Evolutionary conservation across 2,797 vertebrate species (phyloP).

Genomic region (Dipus sagitta): DNA sequence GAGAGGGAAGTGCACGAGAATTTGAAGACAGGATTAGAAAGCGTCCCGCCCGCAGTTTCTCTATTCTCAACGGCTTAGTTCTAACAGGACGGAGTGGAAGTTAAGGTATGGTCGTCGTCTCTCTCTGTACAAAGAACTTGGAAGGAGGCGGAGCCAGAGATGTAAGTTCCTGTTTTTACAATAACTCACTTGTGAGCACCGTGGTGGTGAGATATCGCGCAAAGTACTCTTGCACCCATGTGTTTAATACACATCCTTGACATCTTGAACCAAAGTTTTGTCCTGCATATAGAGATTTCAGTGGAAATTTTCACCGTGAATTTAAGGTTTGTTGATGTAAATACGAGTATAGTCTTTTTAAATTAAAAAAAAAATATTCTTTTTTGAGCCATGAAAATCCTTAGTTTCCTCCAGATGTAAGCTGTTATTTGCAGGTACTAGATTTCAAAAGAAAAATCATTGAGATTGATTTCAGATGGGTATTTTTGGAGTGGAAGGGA

Average conservation of each 20-base stretch:
- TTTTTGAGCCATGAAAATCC: constrained; percentile 37
- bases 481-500: constrained; percentile 19
- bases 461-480: constrained; percentile 12
- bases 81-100: constrained; percentile 55
- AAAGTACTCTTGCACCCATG: not conserved
- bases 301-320: constrained; percentile 33
- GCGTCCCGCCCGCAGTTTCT: not conserved
- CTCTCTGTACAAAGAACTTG: constrained; percentile 31
- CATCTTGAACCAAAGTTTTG: constrained; percentile 50
- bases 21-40: constrained; percentile 49
- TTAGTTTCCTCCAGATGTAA: constrained; percentile 42
- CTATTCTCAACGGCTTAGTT: constrained; percentile 13
- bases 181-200: constrained; percentile 27
- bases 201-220: not conserved
- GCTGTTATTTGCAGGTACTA: constrained; percentile 30
- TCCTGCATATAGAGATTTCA: not conserved
- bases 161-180: constrained; percentile 83
- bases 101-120: constrained; percentile 77
- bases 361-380: not conserved
- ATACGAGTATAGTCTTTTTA: not conserved
- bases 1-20: constrained; percentile 63
- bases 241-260: constrained; percentile 24
- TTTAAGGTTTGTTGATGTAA: constrained; percentile 35
- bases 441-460: not conserved
- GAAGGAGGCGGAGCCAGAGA: constrained; percentile 82